These are phyloP conservation scores for Dasyprocta punctata DNA, from an alignment of 2,113 vertebrate species.

Conservation along the genomic window DNA sequence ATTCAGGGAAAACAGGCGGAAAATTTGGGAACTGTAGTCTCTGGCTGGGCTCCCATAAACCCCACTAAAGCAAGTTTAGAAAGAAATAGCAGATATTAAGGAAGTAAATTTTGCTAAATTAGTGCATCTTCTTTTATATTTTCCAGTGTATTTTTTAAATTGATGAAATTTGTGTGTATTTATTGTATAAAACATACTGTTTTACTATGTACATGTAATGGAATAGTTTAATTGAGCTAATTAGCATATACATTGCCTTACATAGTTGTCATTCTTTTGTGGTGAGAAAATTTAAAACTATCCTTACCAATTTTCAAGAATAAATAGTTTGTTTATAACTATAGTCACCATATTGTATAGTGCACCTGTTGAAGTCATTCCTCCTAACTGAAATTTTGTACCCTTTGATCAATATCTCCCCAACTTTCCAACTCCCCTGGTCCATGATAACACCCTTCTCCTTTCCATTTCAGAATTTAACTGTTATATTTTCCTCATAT, in stretches of 20 bases:
- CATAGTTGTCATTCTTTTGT: background rate
- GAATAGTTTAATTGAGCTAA: background rate
- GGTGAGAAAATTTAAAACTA: background rate
- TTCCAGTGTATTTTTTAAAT: background rate
- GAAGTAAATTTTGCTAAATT: background rate
- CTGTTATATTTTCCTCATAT: background rate
- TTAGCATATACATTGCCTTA: background rate
- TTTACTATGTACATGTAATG: background rate
- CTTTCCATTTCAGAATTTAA: background rate
- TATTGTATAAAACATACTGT: background rate
- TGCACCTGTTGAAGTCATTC: background rate
- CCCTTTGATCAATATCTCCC: accelerated
- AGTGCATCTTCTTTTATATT: background rate
- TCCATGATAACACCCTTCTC: background rate
- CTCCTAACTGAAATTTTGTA: background rate
- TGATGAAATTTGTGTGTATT: background rate
- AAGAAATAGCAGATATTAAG: too few species aligned
- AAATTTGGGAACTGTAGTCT: background rate
- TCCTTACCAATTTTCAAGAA: background rate
- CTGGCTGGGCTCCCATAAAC: background rate
- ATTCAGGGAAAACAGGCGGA: background rate
- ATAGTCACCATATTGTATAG: background rate
- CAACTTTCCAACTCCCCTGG: accelerated
- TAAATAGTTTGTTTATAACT: background rate
- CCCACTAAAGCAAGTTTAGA: background rate